These are phyloP conservation scores for Murina feae DNA, from an alignment of 2,113 vertebrate genomes.

Conservation along the genomic window DNA sequence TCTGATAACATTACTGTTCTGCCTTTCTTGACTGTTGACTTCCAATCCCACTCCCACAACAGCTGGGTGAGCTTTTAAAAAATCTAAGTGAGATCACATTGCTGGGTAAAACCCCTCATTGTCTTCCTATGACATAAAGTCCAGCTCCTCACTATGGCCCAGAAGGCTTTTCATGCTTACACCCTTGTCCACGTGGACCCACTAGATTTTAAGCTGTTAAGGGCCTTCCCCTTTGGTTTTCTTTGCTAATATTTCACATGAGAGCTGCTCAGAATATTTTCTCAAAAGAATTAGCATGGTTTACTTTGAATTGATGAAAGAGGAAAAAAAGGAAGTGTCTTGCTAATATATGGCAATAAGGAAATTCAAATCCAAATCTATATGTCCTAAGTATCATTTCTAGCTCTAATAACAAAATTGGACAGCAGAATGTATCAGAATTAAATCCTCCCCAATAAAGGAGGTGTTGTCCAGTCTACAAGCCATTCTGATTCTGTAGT, in stretches of 20 bases:
- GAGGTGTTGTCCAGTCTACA: neutral
- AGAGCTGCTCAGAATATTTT: neutral
- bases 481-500: neutral
- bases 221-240: neutral
- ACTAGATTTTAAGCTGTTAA: neutral
- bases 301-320: neutral
- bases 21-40: neutral
- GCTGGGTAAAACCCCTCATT: neutral
- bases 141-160: neutral
- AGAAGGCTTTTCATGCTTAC: neutral
- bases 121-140: neutral
- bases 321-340: neutral
- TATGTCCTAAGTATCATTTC: neutral
- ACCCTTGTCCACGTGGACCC: neutral
- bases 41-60: neutral
- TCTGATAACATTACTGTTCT: neutral
- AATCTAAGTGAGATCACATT: neutral
- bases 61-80: neutral
- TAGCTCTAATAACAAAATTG: neutral
- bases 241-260: neutral
- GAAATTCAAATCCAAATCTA: neutral
- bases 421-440: neutral
- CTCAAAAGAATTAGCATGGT: neutral
- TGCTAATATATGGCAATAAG: neutral
- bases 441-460: neutral